Percentiles rank a stretch among this genome's conserved stretches.
phyloP scores from a whole-genome alignment of 2,113 vertebrate genomes.

The Nycticebus coucang region DNA sequence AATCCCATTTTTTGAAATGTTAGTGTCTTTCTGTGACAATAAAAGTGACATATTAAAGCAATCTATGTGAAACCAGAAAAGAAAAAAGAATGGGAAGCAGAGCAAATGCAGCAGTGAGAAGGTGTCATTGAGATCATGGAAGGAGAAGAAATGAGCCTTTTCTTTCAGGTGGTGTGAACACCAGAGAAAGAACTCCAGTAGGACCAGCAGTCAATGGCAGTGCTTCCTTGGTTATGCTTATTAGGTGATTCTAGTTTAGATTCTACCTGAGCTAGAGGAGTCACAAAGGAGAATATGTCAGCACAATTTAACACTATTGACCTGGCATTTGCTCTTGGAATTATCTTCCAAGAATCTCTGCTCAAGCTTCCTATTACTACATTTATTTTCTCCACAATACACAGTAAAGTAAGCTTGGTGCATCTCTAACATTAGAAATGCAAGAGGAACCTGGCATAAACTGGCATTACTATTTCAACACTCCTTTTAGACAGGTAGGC shows the following conservation, averaged over 20 bases:
- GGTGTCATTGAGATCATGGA: neutral
- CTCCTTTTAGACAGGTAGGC: neutral
- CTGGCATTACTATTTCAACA: neutral
- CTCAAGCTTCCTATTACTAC: neutral
- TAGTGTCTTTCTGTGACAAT: constrained; percentile 32
- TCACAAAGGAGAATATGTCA: constrained; percentile 55
- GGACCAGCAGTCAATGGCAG: neutral
- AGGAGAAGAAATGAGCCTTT: neutral
- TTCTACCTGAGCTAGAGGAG: neutral
- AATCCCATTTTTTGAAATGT: constrained; percentile 39
- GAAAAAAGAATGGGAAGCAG: neutral
- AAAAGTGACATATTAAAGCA: constrained; percentile 58
- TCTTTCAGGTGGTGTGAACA: neutral
- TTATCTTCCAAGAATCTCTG: constrained; percentile 62
- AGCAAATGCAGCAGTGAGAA: neutral
- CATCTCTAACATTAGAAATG: constrained; percentile 6
- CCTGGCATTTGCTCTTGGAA: constrained; percentile 64
- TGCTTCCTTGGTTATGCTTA: constrained; percentile 17
- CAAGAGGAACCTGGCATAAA: neutral
- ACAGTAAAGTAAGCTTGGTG: constrained; percentile 27
- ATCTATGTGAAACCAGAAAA: constrained; percentile 17
- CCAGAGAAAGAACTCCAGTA: neutral
- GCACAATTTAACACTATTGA: constrained; percentile 55
- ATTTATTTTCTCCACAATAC: constrained; percentile 50
- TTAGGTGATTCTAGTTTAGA: constrained; percentile 37